These are phyloP conservation scores for Chrysodeixis includens DNA, from an alignment of 2,888 invertebrate genomes.

Conservation along the genomic window DNA sequence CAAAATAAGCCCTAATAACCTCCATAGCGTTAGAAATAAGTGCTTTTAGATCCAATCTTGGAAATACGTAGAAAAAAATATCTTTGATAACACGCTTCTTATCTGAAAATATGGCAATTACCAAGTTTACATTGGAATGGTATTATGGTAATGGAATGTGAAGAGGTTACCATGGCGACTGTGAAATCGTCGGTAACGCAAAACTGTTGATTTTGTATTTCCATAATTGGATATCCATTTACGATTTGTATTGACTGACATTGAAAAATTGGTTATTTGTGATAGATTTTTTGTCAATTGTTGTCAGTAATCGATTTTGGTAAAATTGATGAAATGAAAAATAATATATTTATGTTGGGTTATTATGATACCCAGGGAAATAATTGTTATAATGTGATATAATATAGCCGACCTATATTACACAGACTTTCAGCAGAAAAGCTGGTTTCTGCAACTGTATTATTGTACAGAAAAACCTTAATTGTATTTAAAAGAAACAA, in stretches of 20 bases:
- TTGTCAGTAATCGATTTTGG: no score
- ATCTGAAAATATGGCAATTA: constrained; percentile 58
- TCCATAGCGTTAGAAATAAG: constrained; percentile 25
- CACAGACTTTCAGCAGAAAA: no score
- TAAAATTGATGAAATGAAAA: no score
- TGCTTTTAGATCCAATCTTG: constrained; percentile 42
- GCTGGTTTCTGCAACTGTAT: no score
- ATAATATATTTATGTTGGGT: no score
- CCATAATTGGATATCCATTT: constrained; percentile 51
- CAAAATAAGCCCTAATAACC: constrained; percentile 20
- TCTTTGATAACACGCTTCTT: constrained; percentile 51
- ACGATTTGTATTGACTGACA: constrained; percentile 35
- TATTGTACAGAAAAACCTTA: no score
- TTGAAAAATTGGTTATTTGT: constrained; percentile 7
- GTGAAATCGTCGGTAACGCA: not conserved
- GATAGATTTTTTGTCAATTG: no score
- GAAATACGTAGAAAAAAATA: constrained; percentile 53
- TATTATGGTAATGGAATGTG: constrained; percentile 58
- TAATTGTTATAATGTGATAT: no score
- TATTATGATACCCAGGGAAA: no score
- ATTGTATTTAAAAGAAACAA: no score
- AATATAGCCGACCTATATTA: no score
- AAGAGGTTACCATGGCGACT: constrained; percentile 26
- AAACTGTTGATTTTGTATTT: constrained; percentile 33
- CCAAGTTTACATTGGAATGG: constrained; percentile 61